A percentile compares a stretch with the other conserved stretches of the same genome.
Evolutionary conservation across 1,140 invertebrate species (phyloP).

Genomic region (Schlechtendalia chinensis): DNA sequence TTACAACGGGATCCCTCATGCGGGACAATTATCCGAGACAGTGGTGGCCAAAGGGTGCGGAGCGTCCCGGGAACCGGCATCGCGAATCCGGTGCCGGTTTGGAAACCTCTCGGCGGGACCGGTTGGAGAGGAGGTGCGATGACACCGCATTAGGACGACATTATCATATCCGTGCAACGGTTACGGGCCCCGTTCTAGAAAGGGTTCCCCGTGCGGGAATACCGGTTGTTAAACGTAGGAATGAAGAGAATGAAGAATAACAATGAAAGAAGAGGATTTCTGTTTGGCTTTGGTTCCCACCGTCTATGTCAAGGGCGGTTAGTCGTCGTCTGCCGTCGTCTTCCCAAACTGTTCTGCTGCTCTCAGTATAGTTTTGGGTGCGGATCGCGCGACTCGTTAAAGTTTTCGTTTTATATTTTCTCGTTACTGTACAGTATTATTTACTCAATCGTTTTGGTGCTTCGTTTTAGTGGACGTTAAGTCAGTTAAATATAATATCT

Average conservation of each 20-base stretch:
- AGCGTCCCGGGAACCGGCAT: too few relatives aligned
- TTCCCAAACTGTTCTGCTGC: conserved; percentile 15
- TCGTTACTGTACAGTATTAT: not conserved
- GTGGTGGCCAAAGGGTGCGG: conserved; percentile 4
- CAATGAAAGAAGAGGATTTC: conserved; percentile 48
- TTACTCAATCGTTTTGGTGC: conserved; percentile 9
- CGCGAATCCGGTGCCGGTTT: not conserved
- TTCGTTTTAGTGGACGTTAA: not conserved
- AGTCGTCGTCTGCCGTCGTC: conserved; percentile 49
- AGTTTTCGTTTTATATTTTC: conserved; percentile 14
- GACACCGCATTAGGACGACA: conserved; percentile 50
- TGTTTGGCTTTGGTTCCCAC: conserved; percentile 49
- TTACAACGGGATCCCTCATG: conserved; percentile 47
- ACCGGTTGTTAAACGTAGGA: conserved; percentile 38
- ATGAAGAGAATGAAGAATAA: conserved; percentile 33
- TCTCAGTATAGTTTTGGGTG: conserved; percentile 41
- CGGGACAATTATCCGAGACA: conserved; percentile 37
- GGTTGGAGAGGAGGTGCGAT: conserved; percentile 41
- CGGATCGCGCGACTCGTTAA: conserved; percentile 28
- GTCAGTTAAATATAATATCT: not conserved
- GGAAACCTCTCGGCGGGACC: conserved; percentile 8
- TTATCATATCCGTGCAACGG: conserved; percentile 47
- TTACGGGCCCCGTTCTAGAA: conserved; percentile 14
- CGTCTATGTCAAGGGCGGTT: conserved; percentile 48
- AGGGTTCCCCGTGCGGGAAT: conserved; percentile 46